These are phyloP conservation scores for Sylvietta virens DNA, from an alignment of 2,113 vertebrate genomes.

Conservation along the genomic window DNA sequence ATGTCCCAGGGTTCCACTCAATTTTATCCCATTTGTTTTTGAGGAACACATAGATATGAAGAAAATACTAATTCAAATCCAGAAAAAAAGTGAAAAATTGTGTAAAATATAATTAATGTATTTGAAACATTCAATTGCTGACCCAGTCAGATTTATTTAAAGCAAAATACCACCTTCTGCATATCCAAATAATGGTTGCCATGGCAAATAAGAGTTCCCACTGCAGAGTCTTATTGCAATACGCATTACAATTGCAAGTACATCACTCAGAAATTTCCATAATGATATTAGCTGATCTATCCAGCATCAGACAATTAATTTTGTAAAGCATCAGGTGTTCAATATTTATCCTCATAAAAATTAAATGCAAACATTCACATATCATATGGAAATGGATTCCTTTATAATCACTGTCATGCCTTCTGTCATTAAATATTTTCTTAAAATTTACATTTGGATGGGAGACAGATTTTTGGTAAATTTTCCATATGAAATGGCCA, in stretches of 20 bases:
- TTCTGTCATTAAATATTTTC: neutral
- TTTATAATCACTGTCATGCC: neutral
- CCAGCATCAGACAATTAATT: constrained; percentile 31
- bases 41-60: neutral
- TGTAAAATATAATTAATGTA: neutral
- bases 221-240: neutral
- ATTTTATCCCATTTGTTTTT: neutral
- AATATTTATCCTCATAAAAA: constrained; percentile 29
- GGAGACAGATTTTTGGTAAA: neutral
- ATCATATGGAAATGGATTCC: neutral
- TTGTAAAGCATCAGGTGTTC: constrained; percentile 1
- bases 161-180: constrained; percentile 3
- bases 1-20: neutral
- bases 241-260: constrained; percentile 21
- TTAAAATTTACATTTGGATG: neutral
- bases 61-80: neutral
- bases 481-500: neutral
- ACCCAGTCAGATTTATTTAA: constrained; percentile 43
- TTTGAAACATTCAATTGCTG: constrained; percentile 26
- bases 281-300: constrained; percentile 20
- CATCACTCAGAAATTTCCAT: constrained; percentile 34
- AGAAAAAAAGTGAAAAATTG: neutral
- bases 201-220: constrained; percentile 38
- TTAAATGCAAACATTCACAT: neutral
- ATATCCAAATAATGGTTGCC: constrained; percentile 58